phyloP scores from a whole-genome alignment of 2,888 invertebrate species.

The Aspidiotus destructor region DNA sequence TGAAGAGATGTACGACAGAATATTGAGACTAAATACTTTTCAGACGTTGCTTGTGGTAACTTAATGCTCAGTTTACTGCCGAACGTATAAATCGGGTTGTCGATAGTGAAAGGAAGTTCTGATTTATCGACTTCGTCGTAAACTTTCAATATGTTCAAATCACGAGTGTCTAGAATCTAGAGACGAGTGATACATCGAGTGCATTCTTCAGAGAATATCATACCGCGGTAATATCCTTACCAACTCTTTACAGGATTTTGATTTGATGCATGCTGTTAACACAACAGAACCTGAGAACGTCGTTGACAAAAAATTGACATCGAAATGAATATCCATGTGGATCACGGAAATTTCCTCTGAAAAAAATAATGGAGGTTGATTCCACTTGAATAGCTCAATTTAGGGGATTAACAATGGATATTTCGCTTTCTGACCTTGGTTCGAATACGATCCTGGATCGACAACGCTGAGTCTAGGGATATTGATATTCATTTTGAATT shows the following conservation, averaged over 20 bases:
- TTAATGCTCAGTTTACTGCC: conserved; percentile 68
- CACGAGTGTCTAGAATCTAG: conserved; percentile 66
- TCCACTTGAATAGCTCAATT: background rate
- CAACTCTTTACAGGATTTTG: conserved; percentile 48
- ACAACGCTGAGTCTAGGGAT: conserved; percentile 29
- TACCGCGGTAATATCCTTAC: conserved; percentile 41
- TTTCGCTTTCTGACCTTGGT: conserved; percentile 19
- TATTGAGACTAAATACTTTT: conserved; percentile 27
- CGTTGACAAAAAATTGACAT: conserved; percentile 61
- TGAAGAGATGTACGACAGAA: background rate
- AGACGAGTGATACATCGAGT: conserved; percentile 35
- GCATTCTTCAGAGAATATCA: background rate
- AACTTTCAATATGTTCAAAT: conserved; percentile 56
- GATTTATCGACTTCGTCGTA: conserved; percentile 48
- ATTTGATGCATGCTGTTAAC: conserved; percentile 51
- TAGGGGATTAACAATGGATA: background rate
- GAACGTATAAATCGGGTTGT: conserved; percentile 55
- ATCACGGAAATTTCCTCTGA: conserved; percentile 56
- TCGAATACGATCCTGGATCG: conserved; percentile 35
- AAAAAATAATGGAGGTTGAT: conserved; percentile 38
- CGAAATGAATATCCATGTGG: conserved; percentile 55
- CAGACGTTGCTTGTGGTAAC: conserved; percentile 46
- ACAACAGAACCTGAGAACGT: conserved; percentile 58
- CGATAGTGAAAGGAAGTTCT: conserved; percentile 51
- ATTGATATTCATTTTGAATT: background rate